Conservation (phyloP, 2,888 invertebrate genomes). For the Doris montereyensis region DNA sequence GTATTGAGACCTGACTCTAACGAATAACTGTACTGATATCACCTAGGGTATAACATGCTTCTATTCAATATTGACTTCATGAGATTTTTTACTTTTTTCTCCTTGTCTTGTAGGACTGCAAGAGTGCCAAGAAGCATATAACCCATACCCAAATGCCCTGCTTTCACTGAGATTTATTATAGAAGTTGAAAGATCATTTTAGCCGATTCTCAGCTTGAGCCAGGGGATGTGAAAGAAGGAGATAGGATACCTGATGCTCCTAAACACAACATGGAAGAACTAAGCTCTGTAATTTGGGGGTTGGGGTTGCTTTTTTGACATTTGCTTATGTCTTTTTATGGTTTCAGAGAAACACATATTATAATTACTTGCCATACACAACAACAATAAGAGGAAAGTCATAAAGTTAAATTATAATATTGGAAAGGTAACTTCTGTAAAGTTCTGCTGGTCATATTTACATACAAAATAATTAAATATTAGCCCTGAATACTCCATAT, state of each 20-base stretch:
- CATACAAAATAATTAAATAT: too few species aligned
- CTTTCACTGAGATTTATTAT: conserved; percentile 69
- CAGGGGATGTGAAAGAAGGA: conserved; percentile 65
- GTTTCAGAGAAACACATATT: neutral
- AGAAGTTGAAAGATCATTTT: conserved; percentile 70
- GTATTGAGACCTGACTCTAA: too few species aligned
- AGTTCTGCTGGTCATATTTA: too few species aligned
- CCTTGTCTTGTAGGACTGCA: conserved; percentile 66
- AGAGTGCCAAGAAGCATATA: conserved; percentile 69
- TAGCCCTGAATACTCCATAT: too few species aligned
- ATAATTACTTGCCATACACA: neutral
- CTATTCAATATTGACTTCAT: too few species aligned
- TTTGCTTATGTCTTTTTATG: neutral
- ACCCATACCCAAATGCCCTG: conserved; percentile 70
- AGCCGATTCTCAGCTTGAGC: conserved; percentile 62
- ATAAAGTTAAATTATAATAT: too few species aligned
- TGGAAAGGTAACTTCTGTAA: too few species aligned
- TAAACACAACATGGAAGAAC: conserved; percentile 41
- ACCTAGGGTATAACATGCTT: too few species aligned
- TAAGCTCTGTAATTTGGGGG: conserved; percentile 42
- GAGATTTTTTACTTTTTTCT: too few species aligned
- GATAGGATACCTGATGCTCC: conserved; percentile 45
- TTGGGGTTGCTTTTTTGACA: neutral
- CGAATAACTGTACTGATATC: too few species aligned
- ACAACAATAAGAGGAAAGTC: neutral